Evolutionary conservation across 2,888 invertebrate genomes (phyloP).

Genomic region (Endomychus coccineus): DNA sequence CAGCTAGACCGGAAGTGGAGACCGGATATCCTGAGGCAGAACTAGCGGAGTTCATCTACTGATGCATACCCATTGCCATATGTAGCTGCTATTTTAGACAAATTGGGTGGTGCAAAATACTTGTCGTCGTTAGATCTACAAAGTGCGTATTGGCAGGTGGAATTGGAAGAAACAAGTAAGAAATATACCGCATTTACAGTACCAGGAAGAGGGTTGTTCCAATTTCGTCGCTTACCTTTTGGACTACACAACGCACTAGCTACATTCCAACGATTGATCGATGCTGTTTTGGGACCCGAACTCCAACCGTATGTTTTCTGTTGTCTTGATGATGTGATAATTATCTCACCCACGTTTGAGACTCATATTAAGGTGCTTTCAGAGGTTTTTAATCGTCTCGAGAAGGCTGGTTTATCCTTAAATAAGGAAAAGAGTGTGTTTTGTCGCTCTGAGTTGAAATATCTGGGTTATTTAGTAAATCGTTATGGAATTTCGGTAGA

Average conservation of each 20-base stretch:
- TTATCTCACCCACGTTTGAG: conserved; percentile 8
- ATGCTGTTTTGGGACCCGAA: conserved; percentile 23
- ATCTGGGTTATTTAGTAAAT: conserved; percentile 31
- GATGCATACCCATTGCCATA: conserved; percentile 22
- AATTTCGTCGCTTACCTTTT: conserved; percentile 27
- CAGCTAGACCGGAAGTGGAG: too few relatives aligned
- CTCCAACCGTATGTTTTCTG: conserved; percentile 19
- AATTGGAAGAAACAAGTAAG: conserved; percentile 12
- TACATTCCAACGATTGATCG: conserved; percentile 27
- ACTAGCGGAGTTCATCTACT: too few relatives aligned
- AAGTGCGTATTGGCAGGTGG: conserved; percentile 20
- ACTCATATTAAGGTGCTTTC: conserved; percentile 4
- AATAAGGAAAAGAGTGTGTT: conserved; percentile 25
- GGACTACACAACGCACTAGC: conserved; percentile 26
- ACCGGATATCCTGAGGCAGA: too few relatives aligned
- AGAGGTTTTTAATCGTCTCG: conserved; percentile 8
- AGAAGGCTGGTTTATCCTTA: conserved; percentile 18
- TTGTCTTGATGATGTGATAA: conserved; percentile 19
- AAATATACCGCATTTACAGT: conserved; percentile 21
- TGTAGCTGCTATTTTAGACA: conserved; percentile 18
- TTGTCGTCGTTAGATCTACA: conserved; percentile 19
- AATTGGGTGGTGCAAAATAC: conserved; percentile 17
- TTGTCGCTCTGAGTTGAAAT: conserved; percentile 21
- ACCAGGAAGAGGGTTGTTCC: conserved; percentile 20
- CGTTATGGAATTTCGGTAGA: conserved; percentile 22